Conservation (phyloP, 2,888 invertebrate genomes). For the Baronia brevicornis region DNA sequence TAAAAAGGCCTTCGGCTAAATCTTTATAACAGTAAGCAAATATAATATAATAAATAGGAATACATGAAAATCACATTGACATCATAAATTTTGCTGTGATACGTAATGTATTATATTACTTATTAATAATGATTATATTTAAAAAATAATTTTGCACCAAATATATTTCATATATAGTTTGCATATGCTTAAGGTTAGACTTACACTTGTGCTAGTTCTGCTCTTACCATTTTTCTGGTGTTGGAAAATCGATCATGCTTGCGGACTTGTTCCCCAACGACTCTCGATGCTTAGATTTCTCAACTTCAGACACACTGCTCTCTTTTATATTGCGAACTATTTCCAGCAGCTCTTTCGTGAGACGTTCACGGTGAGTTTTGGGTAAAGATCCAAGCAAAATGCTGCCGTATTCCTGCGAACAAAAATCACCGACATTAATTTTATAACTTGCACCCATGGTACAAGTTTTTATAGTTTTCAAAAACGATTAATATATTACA, state of each 20-base stretch:
- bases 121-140: too few relatives aligned
- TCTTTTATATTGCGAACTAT: slow-evolving; percentile 51
- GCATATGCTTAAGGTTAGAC: not conserved
- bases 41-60: too few relatives aligned
- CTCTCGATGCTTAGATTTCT: slow-evolving; percentile 23
- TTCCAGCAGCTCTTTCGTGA: slow-evolving; percentile 46
- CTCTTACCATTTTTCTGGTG: slow-evolving; percentile 50
- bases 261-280: slow-evolving; percentile 40
- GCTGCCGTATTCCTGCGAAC: slow-evolving; percentile 54
- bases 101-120: too few relatives aligned
- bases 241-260: slow-evolving; percentile 53
- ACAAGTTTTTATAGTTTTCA: too few relatives aligned
- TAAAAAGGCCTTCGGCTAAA: too few relatives aligned
- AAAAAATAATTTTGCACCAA: too few relatives aligned
- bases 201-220: slow-evolving; percentile 1
- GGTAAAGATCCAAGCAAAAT: slow-evolving; percentile 53
- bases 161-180: too few relatives aligned
- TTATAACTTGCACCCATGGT: not conserved
- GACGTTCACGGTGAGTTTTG: slow-evolving; percentile 44
- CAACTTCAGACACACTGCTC: slow-evolving; percentile 38
- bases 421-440: not conserved
- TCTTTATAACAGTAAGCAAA: too few relatives aligned
- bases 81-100: too few relatives aligned
- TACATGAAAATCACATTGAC: too few relatives aligned
- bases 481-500: too few relatives aligned